These are phyloP conservation scores for Dryomyza anilis DNA, from an alignment of 2,888 invertebrate species.

Conservation along the genomic window DNA sequence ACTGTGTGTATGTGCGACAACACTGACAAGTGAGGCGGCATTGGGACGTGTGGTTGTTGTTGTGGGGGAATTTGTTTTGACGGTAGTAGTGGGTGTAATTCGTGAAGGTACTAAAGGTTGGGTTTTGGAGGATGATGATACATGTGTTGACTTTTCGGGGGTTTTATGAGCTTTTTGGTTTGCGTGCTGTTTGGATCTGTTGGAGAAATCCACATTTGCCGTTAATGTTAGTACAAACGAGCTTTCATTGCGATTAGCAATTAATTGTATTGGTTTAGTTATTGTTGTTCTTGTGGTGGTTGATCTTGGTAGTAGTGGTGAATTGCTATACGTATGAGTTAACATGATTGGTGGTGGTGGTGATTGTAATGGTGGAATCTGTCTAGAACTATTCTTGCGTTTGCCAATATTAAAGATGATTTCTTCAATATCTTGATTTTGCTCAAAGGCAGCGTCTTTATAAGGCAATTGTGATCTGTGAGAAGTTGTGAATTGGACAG, in stretches of 20 bases:
- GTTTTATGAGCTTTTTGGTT: constrained; percentile 43
- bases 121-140: background rate
- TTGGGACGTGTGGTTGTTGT: constrained; percentile 5
- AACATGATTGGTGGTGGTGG: constrained; percentile 30
- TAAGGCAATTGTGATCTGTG: constrained; percentile 23
- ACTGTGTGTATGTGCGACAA: constrained; percentile 36
- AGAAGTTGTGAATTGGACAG: background rate
- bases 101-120: background rate
- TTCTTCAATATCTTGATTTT: constrained; percentile 29
- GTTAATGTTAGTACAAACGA: constrained; percentile 50
- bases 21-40: constrained; percentile 39
- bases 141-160: constrained; percentile 32
- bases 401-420: constrained; percentile 38
- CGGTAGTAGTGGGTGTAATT: constrained; percentile 16
- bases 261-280: constrained; percentile 22
- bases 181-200: constrained; percentile 56
- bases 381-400: constrained; percentile 37
- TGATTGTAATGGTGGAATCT: constrained; percentile 64
- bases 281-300: constrained; percentile 15
- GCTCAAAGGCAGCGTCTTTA: constrained; percentile 14
- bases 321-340: constrained; percentile 28
- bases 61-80: constrained; percentile 13
- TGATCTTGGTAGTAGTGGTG: constrained; percentile 4
- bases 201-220: constrained; percentile 55
- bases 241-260: constrained; percentile 50